A percentile compares a stretch with the other conserved stretches of the same genome.
phyloP scores from a whole-genome alignment of 37 sponge, comb jelly and placozoan species.

The Halisarca cf. caerulea region DNA sequence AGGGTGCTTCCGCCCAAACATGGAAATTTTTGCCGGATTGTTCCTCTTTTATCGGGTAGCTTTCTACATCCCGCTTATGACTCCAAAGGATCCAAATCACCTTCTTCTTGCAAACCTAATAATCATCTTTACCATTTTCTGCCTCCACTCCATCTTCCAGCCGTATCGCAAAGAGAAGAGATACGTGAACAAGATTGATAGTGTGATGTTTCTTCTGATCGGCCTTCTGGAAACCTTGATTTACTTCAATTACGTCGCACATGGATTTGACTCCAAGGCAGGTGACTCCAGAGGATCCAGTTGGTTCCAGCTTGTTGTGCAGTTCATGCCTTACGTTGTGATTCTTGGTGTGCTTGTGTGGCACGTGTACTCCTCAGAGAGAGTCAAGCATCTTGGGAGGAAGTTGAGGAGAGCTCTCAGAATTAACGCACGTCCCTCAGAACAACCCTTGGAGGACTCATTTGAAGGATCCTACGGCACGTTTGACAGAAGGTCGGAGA shows the following conservation, averaged over 20 bases:
- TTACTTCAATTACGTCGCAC: not conserved
- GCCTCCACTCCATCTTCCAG: constrained; percentile 10
- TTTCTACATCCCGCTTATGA: not conserved
- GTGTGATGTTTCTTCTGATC: not conserved
- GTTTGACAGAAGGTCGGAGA: not conserved
- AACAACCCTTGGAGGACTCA: not conserved
- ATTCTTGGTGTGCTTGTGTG: not conserved
- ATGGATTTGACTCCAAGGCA: not conserved
- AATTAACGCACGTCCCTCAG: too few species aligned
- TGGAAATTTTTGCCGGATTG: constrained; percentile 6
- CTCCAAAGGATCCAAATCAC: not conserved
- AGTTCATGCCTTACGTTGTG: not conserved
- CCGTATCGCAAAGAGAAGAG: not conserved
- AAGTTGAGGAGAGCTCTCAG: not conserved
- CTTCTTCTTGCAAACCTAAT: not conserved
- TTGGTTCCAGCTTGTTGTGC: not conserved
- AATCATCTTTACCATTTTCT: not conserved
- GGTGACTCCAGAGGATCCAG: not conserved
- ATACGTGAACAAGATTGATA: not conserved
- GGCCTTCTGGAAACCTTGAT: not conserved
- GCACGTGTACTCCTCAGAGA: not conserved
- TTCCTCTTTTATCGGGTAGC: constrained; percentile 1
- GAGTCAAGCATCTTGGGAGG: too few species aligned
- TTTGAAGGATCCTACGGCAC: constrained; percentile 4
- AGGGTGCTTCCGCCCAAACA: not conserved